Evolutionary conservation across 2,113 vertebrate genomes (phyloP).

Genomic region (Fukomys damarensis): DNA sequence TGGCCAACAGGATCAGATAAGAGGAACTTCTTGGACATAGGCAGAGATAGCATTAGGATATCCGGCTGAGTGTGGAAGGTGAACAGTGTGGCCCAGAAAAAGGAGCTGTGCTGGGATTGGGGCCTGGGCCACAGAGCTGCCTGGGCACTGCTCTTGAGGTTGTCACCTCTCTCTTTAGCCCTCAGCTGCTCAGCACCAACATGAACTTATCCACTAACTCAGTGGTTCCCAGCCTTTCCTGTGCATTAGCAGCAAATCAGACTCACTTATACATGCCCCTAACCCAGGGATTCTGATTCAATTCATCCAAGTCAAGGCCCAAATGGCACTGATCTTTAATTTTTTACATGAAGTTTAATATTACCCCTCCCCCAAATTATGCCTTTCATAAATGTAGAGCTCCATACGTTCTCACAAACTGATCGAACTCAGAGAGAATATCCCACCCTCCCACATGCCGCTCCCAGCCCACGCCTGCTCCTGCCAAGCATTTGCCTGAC

Average conservation of each 20-base stretch:
- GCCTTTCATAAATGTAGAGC: fast-evolving
- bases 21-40: background rate
- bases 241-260: fast-evolving
- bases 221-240: too few relatives aligned
- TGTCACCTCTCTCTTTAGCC: too few relatives aligned
- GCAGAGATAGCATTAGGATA: background rate
- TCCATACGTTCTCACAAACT: background rate
- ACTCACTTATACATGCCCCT: background rate
- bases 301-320: background rate
- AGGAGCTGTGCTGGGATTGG: background rate
- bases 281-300: background rate
- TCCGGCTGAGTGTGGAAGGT: background rate
- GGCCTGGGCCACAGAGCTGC: background rate
- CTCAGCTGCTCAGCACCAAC: background rate
- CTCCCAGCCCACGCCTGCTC: background rate
- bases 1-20: background rate
- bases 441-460: background rate
- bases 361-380: background rate
- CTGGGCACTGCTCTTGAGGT: background rate
- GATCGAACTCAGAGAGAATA: background rate
- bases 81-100: fast-evolving
- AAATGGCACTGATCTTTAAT: background rate
- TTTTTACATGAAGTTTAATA: background rate
- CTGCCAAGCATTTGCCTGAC: background rate
- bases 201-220: background rate